Base-by-base conservation (phyloP, 1,140 invertebrate genomes). In the Drosophila saltans region DNA sequence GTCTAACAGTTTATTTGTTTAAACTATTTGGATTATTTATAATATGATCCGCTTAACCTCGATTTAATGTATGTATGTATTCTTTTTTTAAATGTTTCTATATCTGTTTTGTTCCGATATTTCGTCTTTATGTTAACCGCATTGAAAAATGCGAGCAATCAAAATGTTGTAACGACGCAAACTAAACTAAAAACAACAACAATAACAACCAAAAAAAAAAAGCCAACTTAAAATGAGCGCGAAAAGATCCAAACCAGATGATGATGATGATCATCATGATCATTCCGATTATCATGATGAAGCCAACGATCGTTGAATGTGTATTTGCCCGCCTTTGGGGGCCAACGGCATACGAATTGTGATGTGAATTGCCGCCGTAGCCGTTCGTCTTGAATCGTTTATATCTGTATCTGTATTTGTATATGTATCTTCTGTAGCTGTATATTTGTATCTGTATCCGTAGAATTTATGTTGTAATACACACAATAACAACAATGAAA, bases 381-480 rank as follows among this genome's bases (percentile, higher is more conserved):
- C 72, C 83, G 76, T 81, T 26, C 45, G 45, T 52, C 45, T 52
- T 24, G 21, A 52, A 52, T 52, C 68, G 71, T 68, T 57, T 48
- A 80, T 78, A 78, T 77, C 76, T 84, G 73, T 81, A 80, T 67
- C 48, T 68, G 56, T 52, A 55, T 16, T 16, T 16, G 16, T 16
- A 16, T 16, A 16, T 16, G 16, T 16, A 16, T 16, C 16, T 16
- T 40, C 52, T 55, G 61, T 76, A 66, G 67, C 69, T 84, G 60
- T 62, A 45, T 45, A 45, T 45, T 61, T 69, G 64, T 57, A 66
- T 58, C 55, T 67, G 73, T 76, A 84, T 80, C 81, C 78, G 66
- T 85, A 85, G 78, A 84, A 84, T 81, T 85, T 78, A 85, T 85
- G 78, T 84, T 78, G 81, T 52, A 52, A 52, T 52, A 52, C 75